Evolutionary conservation across 2,797 vertebrate species (phyloP).

Genomic region (Mormyrus proboscirostris): DNA sequence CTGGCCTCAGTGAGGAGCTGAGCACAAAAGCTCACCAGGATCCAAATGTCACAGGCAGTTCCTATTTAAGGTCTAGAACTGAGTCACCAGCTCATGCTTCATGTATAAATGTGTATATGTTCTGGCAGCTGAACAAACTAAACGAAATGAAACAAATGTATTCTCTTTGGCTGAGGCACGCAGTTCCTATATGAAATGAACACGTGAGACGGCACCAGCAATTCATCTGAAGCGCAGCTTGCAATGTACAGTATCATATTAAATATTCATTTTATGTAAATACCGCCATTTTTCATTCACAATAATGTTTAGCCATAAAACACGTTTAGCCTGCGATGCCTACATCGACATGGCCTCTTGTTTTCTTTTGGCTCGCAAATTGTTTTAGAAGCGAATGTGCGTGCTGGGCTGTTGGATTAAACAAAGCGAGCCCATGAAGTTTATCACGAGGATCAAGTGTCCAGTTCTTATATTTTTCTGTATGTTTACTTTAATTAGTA

Average conservation of each 20-base stretch:
- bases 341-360: neutral
- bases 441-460: neutral
- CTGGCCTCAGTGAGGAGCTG: neutral
- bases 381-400: neutral
- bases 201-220: neutral
- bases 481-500: neutral
- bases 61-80: neutral
- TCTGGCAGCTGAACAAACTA: constrained; percentile 1
- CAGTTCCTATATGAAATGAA: neutral
- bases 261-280: constrained; percentile 9
- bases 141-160: neutral
- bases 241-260: neutral
- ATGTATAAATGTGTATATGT: neutral
- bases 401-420: neutral
- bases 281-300: neutral
- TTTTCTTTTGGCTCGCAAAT: neutral
- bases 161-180: too few species aligned
- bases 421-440: neutral
- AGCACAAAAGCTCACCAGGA: neutral
- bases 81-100: neutral
- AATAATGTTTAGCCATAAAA: neutral
- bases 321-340: neutral
- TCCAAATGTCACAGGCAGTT: neutral
- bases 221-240: neutral
- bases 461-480: neutral